A percentile compares a stretch with the other conserved stretches of the same genome.
phyloP scores from a whole-genome alignment of 2,797 vertebrate genomes.

The Acanthurus tractus region DNA sequence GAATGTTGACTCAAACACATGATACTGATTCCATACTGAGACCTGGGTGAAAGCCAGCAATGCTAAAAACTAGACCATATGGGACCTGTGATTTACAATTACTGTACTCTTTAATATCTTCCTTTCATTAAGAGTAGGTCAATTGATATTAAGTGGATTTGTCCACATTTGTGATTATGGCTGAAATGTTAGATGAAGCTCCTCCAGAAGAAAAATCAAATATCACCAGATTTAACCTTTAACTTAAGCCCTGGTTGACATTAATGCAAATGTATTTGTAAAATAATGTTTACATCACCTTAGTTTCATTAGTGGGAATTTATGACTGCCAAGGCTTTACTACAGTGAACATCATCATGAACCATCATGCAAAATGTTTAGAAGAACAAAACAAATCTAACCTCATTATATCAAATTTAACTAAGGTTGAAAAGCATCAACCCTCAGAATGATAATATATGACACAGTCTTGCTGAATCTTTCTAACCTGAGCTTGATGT shows the following conservation, averaged over 20 bases:
- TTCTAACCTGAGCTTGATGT: background rate
- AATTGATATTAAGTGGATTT: too few relatives aligned
- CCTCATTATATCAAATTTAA: background rate
- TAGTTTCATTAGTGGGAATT: too few relatives aligned
- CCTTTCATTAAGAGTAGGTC: too few relatives aligned
- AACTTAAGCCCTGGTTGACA: background rate
- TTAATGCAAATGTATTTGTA: background rate
- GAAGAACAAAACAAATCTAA: background rate
- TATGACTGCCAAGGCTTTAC: background rate
- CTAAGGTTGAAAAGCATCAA: background rate
- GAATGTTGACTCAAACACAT: too few relatives aligned
- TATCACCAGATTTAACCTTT: background rate
- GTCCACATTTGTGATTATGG: too few relatives aligned
- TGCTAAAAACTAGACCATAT: too few relatives aligned
- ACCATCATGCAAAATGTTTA: background rate
- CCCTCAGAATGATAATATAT: background rate
- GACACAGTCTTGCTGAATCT: background rate
- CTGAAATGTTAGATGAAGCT: too few relatives aligned
- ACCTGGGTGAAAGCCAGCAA: too few relatives aligned
- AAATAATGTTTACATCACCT: background rate
- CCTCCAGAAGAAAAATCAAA: background rate
- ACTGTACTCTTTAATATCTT: background rate
- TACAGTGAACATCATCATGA: background rate
- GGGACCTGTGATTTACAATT: too few relatives aligned
- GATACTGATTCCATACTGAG: too few relatives aligned